A percentile compares a stretch with the other conserved stretches of the same genome.
Conservation (phyloP, 2,888 invertebrate species). For the Ectemnius lituratus region DNA sequence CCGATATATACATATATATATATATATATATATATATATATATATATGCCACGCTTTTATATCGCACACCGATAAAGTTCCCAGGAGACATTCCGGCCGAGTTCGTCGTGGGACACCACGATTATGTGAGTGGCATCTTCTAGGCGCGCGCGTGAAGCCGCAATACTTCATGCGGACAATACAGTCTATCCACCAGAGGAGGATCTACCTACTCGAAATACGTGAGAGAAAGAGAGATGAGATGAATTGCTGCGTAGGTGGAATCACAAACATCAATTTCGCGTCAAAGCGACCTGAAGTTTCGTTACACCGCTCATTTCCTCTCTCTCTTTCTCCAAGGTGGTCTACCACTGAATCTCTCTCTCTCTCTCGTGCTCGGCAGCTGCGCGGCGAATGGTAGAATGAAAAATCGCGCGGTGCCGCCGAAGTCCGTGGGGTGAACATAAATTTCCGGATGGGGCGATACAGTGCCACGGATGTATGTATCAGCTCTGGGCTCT, state of each 20-base stretch:
- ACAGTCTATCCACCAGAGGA: background rate
- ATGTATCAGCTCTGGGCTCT: constrained; percentile 70
- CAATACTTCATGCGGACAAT: background rate
- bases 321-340: constrained; percentile 23
- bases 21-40: too few relatives aligned
- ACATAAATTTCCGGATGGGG: constrained; percentile 68
- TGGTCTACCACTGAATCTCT: constrained; percentile 29
- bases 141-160: background rate
- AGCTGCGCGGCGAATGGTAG: constrained; percentile 44
- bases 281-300: constrained; percentile 16
- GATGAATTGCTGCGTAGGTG: background rate
- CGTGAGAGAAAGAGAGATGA: background rate
- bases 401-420: constrained; percentile 69
- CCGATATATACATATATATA: background rate
- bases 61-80: background rate
- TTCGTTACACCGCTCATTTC: constrained; percentile 7
- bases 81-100: constrained; percentile 2
- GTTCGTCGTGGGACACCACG: background rate
- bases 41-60: background rate
- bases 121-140: constrained; percentile 4
- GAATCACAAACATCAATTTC: constrained; percentile 25
- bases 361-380: too few relatives aligned
- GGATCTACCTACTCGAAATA: background rate
- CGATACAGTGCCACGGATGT: constrained; percentile 55
- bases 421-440: constrained; percentile 60